Percentiles rank a stretch among this genome's conserved stretches.
Conservation (phyloP, 2,888 invertebrate genomes). For the Nephrotoma guestfalica region DNA sequence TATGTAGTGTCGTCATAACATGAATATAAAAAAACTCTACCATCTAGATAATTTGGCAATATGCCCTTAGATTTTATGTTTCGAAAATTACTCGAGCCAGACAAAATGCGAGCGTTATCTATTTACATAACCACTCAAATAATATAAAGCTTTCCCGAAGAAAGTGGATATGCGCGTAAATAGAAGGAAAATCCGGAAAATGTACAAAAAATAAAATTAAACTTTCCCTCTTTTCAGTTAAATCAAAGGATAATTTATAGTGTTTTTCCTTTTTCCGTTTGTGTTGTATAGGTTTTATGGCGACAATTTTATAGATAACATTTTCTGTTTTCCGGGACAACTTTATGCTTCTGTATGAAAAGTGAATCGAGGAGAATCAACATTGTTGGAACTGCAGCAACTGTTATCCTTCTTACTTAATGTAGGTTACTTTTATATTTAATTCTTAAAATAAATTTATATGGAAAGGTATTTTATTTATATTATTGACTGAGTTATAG, state of each 20-base stretch:
- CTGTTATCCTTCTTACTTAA: too few species aligned
- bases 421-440: too few species aligned
- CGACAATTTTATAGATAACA: neutral
- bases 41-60: neutral
- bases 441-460: too few species aligned
- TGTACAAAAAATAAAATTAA: neutral
- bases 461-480: too few species aligned
- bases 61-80: neutral
- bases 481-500: too few species aligned
- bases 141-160: neutral
- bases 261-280: neutral
- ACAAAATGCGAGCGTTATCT: neutral
- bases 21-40: too few species aligned
- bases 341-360: neutral
- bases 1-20: too few species aligned
- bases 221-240: neutral
- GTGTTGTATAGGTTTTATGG: neutral
- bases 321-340: neutral
- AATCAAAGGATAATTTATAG: neutral
- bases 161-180: neutral
- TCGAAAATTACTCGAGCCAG: neutral
- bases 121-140: neutral
- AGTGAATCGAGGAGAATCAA: neutral
- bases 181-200: neutral
- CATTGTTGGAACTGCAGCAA: neutral